Evolutionary conservation across 2,113 vertebrate species (phyloP).

Genomic region (Hippotragus niger): DNA sequence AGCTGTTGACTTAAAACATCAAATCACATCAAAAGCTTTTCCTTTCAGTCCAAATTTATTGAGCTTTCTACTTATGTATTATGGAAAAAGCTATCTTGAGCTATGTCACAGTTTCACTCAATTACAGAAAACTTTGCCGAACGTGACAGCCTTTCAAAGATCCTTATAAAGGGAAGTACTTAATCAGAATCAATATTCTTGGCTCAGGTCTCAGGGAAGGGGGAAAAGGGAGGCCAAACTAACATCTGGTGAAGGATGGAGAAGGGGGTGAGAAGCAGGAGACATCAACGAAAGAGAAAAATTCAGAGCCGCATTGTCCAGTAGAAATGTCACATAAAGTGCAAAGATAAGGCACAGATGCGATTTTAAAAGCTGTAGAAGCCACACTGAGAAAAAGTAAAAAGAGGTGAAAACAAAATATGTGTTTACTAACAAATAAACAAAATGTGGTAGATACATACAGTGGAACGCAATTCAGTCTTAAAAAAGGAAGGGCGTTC

Average conservation of each 20-base stretch:
- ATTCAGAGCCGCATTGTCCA: neutral
- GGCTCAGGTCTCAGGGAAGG: neutral
- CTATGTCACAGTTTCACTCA: conserved; percentile 31
- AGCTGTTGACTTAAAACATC: conserved; percentile 54
- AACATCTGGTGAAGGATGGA: neutral
- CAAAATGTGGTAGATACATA: neutral
- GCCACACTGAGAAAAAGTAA: neutral
- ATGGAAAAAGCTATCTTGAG: conserved; percentile 4
- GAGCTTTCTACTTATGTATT: conserved; percentile 3
- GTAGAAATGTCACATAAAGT: neutral
- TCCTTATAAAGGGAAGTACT: neutral
- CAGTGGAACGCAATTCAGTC: neutral
- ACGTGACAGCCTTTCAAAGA: neutral
- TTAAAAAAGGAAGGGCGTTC: neutral
- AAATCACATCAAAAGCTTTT: conserved; percentile 53
- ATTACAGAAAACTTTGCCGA: conserved; percentile 22
- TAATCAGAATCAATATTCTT: neutral
- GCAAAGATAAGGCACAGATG: neutral
- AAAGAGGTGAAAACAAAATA: neutral
- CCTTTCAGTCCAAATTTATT: neutral
- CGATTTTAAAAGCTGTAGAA: neutral
- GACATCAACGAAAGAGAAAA: neutral
- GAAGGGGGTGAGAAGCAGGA: neutral
- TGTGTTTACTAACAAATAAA: neutral
- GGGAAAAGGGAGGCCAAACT: neutral